phyloP scores from a whole-genome alignment of 2,113 vertebrate genomes.

The Podarcis raffonei region DNA sequence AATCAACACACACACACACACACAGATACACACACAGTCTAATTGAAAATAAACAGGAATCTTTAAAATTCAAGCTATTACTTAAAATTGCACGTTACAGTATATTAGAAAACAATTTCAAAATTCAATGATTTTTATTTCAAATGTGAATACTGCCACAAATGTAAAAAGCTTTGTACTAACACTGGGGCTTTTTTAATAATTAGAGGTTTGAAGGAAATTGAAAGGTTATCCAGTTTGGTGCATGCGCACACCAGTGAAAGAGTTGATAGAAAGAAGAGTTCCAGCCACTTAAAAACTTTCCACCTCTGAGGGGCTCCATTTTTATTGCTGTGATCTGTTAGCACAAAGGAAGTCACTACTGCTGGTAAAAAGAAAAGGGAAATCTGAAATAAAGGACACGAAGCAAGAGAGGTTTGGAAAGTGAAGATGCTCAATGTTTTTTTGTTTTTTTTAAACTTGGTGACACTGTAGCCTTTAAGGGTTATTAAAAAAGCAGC shows the following conservation, averaged over 20 bases:
- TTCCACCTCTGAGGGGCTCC: slow-evolving; percentile 15
- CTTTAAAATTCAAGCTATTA: background rate
- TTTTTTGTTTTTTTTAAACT: background rate
- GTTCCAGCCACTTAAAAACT: background rate
- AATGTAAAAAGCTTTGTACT: too few species aligned
- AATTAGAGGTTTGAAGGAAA: background rate
- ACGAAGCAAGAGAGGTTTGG: background rate
- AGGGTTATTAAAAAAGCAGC: background rate
- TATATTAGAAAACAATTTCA: background rate
- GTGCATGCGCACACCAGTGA: background rate
- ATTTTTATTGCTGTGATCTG: slow-evolving; percentile 20
- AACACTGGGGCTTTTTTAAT: background rate
- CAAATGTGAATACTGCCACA: background rate
- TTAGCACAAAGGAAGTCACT: background rate
- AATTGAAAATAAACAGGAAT: background rate
- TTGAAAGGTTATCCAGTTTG: background rate
- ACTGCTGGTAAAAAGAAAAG: slow-evolving; percentile 15
- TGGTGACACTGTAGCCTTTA: slow-evolving; percentile 31
- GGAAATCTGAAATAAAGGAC: slow-evolving; percentile 14
- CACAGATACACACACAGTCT: background rate
- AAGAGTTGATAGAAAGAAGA: background rate
- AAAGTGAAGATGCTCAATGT: slow-evolving; percentile 29
- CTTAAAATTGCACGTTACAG: background rate
- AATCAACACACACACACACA: background rate
- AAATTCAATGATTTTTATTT: background rate